These are phyloP conservation scores for Neoscelio sp. DNA, from an alignment of 2,888 invertebrate genomes.

Conservation along the genomic window DNA sequence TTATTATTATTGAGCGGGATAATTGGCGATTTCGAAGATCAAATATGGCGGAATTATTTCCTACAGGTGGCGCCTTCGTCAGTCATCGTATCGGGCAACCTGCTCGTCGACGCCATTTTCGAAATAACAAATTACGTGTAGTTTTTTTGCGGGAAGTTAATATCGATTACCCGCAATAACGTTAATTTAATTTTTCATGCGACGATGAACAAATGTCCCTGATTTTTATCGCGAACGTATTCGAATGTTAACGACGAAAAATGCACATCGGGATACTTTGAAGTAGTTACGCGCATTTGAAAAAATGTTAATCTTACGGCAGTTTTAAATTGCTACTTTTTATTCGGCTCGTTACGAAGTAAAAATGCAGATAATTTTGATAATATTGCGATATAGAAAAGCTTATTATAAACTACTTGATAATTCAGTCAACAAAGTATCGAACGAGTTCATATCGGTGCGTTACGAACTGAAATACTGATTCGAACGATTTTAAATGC, in stretches of 20 bases:
- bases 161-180: no score
- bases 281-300: constrained; percentile 33
- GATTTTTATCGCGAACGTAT: no score
- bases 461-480: constrained; percentile 30
- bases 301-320: constrained; percentile 42
- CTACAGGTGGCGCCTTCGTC: no score
- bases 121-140: no score
- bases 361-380: constrained; percentile 49
- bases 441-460: constrained; percentile 29
- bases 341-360: constrained; percentile 33
- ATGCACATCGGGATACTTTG: constrained; percentile 36
- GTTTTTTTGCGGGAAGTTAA: no score
- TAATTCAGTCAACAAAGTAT: constrained; percentile 55
- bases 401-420: constrained; percentile 40
- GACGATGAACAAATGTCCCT: no score
- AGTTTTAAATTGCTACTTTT: constrained; percentile 40
- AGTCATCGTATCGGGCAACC: no score
- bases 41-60: no score
- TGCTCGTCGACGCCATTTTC: no score
- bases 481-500: constrained; percentile 36
- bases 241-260: constrained; percentile 31
- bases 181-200: not conserved
- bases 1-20: no score
- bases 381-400: constrained; percentile 41
- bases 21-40: no score